Evolutionary conservation across 1,140 invertebrate genomes (phyloP).

Genomic region (Coelopa frigida): DNA sequence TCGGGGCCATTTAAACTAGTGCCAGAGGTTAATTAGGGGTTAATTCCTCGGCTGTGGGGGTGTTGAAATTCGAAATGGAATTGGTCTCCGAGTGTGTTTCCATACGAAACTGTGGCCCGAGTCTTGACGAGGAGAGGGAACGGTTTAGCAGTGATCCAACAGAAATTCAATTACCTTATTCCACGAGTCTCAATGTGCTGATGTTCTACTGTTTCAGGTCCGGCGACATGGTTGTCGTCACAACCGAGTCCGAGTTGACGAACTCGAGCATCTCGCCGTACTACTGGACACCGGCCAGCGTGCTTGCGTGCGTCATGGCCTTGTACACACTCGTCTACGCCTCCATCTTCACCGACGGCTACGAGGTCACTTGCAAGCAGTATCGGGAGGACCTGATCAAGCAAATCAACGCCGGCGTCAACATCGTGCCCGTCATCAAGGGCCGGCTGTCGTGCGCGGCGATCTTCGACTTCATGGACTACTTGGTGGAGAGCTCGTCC

Average conservation of each 20-base stretch:
- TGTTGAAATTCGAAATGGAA: too few species aligned
- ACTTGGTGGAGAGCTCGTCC: conserved; percentile 52
- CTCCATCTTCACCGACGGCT: conserved; percentile 57
- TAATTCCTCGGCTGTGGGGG: too few species aligned
- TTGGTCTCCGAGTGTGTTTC: too few species aligned
- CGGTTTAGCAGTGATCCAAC: too few species aligned
- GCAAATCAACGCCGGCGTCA: conserved; percentile 50
- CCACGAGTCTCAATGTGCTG: background rate
- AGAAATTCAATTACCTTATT: conserved; percentile 3
- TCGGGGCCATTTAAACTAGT: too few species aligned
- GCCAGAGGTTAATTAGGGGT: too few species aligned
- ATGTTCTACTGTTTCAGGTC: conserved; percentile 42
- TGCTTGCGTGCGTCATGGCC: conserved; percentile 51
- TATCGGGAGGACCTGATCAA: conserved; percentile 54
- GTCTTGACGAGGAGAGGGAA: too few species aligned
- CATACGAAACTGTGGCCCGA: too few species aligned
- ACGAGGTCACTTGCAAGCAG: conserved; percentile 58
- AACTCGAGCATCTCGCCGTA: conserved; percentile 48
- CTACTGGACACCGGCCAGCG: conserved; percentile 54
- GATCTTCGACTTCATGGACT: conserved; percentile 68
- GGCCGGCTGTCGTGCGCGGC: conserved; percentile 57
- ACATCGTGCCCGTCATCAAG: conserved; percentile 55
- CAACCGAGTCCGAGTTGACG: conserved; percentile 46
- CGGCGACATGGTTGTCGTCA: conserved; percentile 53
- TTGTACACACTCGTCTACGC: conserved; percentile 56